Evolutionary conservation across 1,140 invertebrate species (phyloP).

Genomic region (Idris sp.): DNA sequence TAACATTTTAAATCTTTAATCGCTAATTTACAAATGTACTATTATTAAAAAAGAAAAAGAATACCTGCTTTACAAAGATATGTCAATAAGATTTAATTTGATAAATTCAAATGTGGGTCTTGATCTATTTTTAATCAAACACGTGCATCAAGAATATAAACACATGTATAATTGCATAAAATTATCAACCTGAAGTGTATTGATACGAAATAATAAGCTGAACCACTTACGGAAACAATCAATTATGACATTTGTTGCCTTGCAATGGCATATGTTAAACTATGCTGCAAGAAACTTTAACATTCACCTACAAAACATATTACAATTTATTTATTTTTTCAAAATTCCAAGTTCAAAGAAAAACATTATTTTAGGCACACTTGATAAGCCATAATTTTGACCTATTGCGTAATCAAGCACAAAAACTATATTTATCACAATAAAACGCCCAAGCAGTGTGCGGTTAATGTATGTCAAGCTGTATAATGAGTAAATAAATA

Average conservation of each 20-base stretch:
- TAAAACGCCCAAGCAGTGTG: constrained; percentile 1
- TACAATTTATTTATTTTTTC: no score
- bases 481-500: constrained; percentile 21
- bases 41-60: no score
- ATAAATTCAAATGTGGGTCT: not conserved
- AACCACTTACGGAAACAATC: constrained; percentile 19
- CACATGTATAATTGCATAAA: constrained; percentile 15
- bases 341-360: no score
- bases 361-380: no score
- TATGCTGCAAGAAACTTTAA: no score
- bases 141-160: constrained; percentile 11
- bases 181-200: constrained; percentile 5
- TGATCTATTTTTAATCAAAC: constrained; percentile 21
- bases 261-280: no score
- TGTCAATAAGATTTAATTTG: not conserved
- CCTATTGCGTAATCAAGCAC: constrained; percentile 20
- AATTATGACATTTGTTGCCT: constrained; percentile 27
- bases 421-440: constrained; percentile 12
- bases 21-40: no score
- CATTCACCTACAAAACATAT: no score
- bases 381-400: not conserved
- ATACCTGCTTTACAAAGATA: no score
- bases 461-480: constrained; percentile 1
- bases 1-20: no score
- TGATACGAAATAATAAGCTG: constrained; percentile 1